Evolutionary conservation across 2,113 vertebrate genomes (phyloP).

Genomic region (Oreochromis spilurus): DNA sequence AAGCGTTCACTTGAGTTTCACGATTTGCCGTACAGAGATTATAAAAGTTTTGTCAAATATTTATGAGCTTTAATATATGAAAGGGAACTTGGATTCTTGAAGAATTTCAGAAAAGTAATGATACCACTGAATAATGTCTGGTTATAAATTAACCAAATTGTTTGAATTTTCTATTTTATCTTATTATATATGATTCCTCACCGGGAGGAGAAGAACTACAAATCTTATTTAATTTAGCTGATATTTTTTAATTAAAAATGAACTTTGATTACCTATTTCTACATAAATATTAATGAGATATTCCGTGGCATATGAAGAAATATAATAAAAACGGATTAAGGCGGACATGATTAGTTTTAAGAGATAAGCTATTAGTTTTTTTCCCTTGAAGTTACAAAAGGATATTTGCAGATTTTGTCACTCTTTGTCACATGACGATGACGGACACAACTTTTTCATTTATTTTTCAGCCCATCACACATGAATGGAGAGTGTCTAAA

Average conservation of each 20-base stretch:
- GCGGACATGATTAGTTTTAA: neutral
- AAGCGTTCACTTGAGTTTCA: neutral
- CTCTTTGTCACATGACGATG: neutral
- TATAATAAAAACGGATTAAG: neutral
- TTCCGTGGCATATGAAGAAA: neutral
- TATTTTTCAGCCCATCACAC: neutral
- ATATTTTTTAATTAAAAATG: conserved; percentile 2
- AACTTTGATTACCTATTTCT: neutral
- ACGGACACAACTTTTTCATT: neutral
- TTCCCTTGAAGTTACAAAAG: accelerated
- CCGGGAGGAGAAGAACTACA: neutral
- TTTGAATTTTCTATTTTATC: neutral
- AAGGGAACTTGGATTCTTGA: neutral
- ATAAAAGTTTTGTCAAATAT: conserved; percentile 32
- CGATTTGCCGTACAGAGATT: neutral
- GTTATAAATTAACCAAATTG: neutral
- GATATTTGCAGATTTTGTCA: neutral
- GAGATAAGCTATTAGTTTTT: neutral
- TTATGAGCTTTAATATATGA: conserved; percentile 14
- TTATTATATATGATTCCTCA: neutral
- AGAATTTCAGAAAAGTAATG: neutral
- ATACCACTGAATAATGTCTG: neutral
- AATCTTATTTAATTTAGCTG: neutral
- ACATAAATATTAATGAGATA: neutral
- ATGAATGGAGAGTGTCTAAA: neutral